Percentiles rank a stretch among this genome's conserved stretches.
Evolutionary conservation across 2,113 vertebrate species (phyloP).

Genomic region (Oreochromis spilurus): DNA sequence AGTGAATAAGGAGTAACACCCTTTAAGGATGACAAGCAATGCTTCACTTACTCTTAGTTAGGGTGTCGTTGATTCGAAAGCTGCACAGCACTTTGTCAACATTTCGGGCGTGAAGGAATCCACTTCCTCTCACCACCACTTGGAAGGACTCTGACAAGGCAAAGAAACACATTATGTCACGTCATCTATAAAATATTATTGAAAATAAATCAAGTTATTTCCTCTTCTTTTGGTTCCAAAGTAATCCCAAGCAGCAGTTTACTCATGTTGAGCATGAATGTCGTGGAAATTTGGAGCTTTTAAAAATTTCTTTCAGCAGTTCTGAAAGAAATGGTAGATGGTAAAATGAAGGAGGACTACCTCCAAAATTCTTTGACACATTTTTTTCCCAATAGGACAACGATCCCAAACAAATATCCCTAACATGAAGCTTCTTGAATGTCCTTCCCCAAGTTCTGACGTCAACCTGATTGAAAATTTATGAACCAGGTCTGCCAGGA

Average conservation of each 20-base stretch:
- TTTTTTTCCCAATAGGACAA: neutral
- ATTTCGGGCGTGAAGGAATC: slow-evolving; percentile 89
- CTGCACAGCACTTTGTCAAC: slow-evolving; percentile 93
- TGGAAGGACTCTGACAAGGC: slow-evolving; percentile 83
- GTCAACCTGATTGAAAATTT: neutral
- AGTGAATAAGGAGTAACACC: neutral
- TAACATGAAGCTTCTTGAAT: neutral
- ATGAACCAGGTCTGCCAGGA: neutral
- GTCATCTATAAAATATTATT: neutral
- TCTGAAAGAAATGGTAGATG: too few species aligned
- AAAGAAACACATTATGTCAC: neutral
- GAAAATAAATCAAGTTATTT: neutral
- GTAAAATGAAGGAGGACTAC: neutral
- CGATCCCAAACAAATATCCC: neutral
- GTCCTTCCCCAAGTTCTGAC: neutral
- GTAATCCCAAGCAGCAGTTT: neutral
- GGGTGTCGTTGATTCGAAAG: slow-evolving; percentile 91
- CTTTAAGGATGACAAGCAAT: neutral
- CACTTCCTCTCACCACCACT: slow-evolving; percentile 92
- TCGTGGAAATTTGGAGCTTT: too few species aligned
- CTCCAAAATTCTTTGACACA: neutral
- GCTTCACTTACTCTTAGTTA: slow-evolving; percentile 86
- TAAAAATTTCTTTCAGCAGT: neutral
- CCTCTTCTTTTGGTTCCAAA: neutral
- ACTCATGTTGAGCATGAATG: neutral